Evolutionary conservation across 1,140 invertebrate species (phyloP).

Genomic region (Dryas iulia): DNA sequence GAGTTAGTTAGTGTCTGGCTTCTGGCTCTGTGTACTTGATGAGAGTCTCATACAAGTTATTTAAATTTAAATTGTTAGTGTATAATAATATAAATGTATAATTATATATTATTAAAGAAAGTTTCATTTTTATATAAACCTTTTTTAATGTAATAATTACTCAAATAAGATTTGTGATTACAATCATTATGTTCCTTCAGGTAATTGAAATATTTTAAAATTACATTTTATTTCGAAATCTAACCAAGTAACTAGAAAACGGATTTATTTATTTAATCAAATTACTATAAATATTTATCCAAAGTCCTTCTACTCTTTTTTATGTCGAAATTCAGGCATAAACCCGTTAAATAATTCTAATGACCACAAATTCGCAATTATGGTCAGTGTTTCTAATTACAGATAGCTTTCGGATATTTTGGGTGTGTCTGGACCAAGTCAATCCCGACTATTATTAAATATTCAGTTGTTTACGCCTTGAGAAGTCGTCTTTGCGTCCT

Average conservation of each 20-base stretch:
- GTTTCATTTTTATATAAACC: too few species aligned
- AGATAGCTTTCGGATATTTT: slow-evolving; percentile 23
- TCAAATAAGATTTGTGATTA: too few species aligned
- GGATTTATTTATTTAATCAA: background rate
- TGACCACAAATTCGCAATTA: slow-evolving; percentile 2
- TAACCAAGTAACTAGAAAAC: too few species aligned
- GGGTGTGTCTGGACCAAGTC: slow-evolving; percentile 15
- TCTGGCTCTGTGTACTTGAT: too few species aligned
- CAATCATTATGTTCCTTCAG: background rate
- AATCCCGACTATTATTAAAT: slow-evolving; percentile 14
- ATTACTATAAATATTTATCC: background rate
- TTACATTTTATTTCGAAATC: too few species aligned
- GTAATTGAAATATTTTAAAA: too few species aligned
- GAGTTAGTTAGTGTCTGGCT: too few species aligned
- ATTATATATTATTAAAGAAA: too few species aligned
- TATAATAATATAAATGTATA: too few species aligned
- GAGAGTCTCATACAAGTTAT: too few species aligned
- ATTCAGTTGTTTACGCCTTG: slow-evolving; percentile 15
- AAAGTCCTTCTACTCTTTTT: background rate
- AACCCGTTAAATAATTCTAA: slow-evolving; percentile 1
- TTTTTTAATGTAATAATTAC: too few species aligned
- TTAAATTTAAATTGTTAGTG: too few species aligned
- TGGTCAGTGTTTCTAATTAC: slow-evolving; percentile 7
- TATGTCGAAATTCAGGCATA: background rate
- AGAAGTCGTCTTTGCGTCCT: slow-evolving; percentile 1